Conservation (phyloP, 2,113 vertebrate species). For the Athene noctua region DNA sequence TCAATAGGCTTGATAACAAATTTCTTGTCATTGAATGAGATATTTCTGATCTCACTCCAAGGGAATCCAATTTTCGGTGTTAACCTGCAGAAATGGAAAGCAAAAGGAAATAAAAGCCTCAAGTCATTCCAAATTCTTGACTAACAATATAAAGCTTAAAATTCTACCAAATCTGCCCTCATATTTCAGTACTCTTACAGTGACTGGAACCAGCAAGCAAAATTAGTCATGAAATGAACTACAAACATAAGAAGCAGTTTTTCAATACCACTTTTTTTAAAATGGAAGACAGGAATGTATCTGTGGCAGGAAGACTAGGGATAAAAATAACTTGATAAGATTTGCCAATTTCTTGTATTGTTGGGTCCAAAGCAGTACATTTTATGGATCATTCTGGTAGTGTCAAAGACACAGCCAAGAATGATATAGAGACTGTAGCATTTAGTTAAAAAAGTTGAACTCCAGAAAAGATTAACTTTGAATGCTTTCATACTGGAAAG, state of each 20-base stretch:
- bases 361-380: background rate
- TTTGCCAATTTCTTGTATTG: background rate
- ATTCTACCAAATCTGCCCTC: background rate
- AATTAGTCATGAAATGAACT: background rate
- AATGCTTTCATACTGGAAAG: background rate
- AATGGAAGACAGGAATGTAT: background rate
- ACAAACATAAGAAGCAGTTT: background rate
- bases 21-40: slow-evolving; percentile 99
- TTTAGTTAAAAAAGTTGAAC: background rate
- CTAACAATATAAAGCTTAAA: background rate
- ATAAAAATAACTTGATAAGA: background rate
- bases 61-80: slow-evolving; percentile 98
- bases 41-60: slow-evolving; percentile 98
- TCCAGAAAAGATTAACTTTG: background rate
- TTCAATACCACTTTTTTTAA: background rate
- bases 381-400: background rate
- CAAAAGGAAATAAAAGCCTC: background rate
- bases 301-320: background rate
- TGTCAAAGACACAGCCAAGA: background rate
- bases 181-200: background rate
- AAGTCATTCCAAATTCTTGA: background rate
- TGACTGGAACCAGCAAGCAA: background rate
- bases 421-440: background rate
- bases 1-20: slow-evolving; percentile 98
- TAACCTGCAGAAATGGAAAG: slow-evolving; percentile 76